These are phyloP conservation scores for Folsomia candida DNA, from an alignment of 2,888 invertebrate genomes.

Conservation along the genomic window DNA sequence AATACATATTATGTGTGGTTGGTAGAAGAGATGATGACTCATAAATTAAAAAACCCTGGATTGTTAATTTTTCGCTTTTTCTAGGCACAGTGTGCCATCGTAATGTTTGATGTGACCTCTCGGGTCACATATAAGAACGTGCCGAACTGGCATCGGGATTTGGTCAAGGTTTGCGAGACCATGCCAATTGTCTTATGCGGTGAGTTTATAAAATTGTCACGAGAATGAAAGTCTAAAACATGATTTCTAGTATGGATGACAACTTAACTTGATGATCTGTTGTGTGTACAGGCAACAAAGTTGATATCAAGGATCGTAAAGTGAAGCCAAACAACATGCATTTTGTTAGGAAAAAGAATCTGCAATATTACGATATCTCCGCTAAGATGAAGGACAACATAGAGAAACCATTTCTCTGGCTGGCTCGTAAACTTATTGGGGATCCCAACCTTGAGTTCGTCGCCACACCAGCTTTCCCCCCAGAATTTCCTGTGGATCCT, in stretches of 20 bases:
- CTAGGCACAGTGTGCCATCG: constrained; percentile 75
- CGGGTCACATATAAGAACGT: constrained; percentile 99
- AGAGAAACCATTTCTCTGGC: constrained; percentile 99
- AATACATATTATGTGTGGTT: neutral
- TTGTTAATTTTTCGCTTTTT: constrained; percentile 41
- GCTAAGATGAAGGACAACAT: constrained; percentile 99
- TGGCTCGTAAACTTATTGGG: constrained; percentile 95
- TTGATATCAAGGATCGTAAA: constrained; percentile 99
- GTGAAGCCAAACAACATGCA: constrained; percentile 99
- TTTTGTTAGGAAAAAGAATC: constrained; percentile 98
- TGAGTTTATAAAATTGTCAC: constrained; percentile 60
- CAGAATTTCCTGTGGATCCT: constrained; percentile 98
- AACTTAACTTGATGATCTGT: neutral
- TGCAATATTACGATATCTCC: constrained; percentile 99
- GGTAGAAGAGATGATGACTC: too few relatives aligned
- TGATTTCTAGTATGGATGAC: neutral
- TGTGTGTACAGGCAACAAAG: constrained; percentile 62
- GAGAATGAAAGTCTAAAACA: neutral
- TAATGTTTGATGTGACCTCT: constrained; percentile 99
- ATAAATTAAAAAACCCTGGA: constrained; percentile 12
- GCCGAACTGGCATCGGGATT: constrained; percentile 99
- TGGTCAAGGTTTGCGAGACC: constrained; percentile 98
- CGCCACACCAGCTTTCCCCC: constrained; percentile 97
- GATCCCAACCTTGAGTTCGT: constrained; percentile 99
- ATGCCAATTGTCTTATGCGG: constrained; percentile 97